Percentiles rank a stretch among this genome's conserved stretches.
These are phyloP conservation scores for Cyanoramphus novaezelandiae DNA, from an alignment of 2,113 vertebrate genomes.

Conservation along the genomic window DNA sequence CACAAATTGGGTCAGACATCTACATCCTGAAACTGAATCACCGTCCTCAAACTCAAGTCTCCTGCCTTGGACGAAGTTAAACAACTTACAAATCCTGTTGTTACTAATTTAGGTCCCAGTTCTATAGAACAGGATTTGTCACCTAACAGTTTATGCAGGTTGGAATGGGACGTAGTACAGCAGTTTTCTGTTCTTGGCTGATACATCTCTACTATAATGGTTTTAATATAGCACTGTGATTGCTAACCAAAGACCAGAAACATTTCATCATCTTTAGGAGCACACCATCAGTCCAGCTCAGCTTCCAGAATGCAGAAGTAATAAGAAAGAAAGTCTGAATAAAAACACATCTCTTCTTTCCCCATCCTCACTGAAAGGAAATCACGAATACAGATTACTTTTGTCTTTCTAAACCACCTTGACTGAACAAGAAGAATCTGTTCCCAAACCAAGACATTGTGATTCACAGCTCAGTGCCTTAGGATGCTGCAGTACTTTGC, in stretches of 20 bases:
- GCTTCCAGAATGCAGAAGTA: neutral
- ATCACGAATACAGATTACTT: neutral
- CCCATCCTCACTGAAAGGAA: neutral
- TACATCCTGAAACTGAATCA: neutral
- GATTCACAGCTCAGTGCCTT: neutral
- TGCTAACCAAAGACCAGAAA: neutral
- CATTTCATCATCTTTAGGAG: neutral
- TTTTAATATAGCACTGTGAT: neutral
- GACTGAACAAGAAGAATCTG: neutral
- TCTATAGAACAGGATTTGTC: neutral
- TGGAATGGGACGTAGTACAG: neutral
- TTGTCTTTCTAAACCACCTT: neutral
- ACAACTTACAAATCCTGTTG: fast-evolving
- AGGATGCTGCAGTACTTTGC: neutral
- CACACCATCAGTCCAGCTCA: neutral
- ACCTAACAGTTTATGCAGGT: neutral
- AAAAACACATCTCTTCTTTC: neutral
- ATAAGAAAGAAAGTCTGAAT: neutral
- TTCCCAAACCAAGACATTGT: neutral
- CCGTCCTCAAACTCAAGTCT: neutral
- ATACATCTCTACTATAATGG: neutral
- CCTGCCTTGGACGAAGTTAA: neutral
- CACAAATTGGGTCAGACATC: neutral
- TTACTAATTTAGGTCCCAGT: neutral
- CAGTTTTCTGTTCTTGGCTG: neutral